Evolutionary conservation across 1,140 invertebrate genomes (phyloP).

Genomic region (Oedothorax gibbosus): DNA sequence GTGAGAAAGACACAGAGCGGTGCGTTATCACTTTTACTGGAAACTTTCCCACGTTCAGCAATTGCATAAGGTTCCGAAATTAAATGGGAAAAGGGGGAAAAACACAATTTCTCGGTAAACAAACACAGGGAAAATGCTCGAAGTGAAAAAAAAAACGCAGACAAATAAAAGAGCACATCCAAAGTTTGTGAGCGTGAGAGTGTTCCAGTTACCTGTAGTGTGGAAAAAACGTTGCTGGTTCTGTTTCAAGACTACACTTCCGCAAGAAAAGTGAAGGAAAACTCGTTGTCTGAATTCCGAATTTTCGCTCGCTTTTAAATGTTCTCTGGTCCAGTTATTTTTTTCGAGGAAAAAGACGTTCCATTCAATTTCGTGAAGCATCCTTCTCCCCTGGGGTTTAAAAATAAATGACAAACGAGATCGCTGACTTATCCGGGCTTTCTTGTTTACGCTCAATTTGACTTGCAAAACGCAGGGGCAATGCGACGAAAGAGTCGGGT

Average conservation of each 20-base stretch:
- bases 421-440: conserved; percentile 18
- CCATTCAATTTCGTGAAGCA: conserved; percentile 30
- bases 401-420: conserved; percentile 36
- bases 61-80: conserved; percentile 11
- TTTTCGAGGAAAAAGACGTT: conserved; percentile 19
- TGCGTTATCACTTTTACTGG: conserved; percentile 1
- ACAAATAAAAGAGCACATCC: conserved; percentile 45
- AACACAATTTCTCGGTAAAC: conserved; percentile 21
- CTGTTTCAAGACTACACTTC: conserved; percentile 22
- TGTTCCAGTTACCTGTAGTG: conserved; percentile 48
- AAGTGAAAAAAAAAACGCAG: conserved; percentile 18
- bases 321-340: conserved; percentile 36
- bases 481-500: background rate
- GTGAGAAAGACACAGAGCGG: too few species aligned
- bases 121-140: background rate
- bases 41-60: conserved; percentile 16
- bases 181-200: conserved; percentile 41
- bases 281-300: conserved; percentile 13
- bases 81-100: conserved; percentile 17
- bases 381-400: conserved; percentile 18
- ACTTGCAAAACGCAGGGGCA: background rate
- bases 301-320: conserved; percentile 17
- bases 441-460: conserved; percentile 51
- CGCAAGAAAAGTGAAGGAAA: conserved; percentile 55
- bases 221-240: conserved; percentile 41